These are phyloP conservation scores for Chrysotoxum bicinctum DNA, from an alignment of 2,888 invertebrate species.

Conservation along the genomic window DNA sequence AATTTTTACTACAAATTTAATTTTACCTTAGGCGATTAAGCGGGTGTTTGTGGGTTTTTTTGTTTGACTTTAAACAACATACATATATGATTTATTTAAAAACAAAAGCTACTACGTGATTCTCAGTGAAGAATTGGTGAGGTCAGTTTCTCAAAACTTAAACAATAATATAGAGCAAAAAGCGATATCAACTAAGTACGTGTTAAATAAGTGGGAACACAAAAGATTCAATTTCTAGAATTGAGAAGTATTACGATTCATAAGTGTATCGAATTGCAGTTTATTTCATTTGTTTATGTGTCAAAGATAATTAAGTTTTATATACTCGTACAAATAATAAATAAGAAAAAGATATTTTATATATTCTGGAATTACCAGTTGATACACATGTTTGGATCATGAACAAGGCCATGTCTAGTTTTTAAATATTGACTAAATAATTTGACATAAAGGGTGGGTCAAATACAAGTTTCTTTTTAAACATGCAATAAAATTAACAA, in stretches of 20 bases:
- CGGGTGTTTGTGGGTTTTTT: neutral
- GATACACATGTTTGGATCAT: too few species aligned
- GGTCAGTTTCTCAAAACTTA: conserved; percentile 31
- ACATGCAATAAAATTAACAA: too few species aligned
- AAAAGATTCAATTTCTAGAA: neutral
- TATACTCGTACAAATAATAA: too few species aligned
- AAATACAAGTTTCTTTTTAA: too few species aligned
- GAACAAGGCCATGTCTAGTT: too few species aligned
- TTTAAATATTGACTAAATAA: too few species aligned
- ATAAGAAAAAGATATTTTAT: neutral
- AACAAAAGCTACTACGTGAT: conserved; percentile 14
- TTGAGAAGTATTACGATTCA: neutral
- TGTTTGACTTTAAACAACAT: neutral
- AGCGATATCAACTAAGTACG: neutral
- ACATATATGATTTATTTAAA: neutral
- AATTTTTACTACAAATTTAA: neutral
- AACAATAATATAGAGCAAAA: neutral
- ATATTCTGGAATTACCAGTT: too few species aligned
- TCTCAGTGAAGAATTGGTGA: conserved; percentile 1
- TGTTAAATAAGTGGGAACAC: neutral
- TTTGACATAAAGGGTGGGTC: too few species aligned
- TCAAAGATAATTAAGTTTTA: neutral
- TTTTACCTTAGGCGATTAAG: neutral
- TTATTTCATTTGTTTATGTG: conserved; percentile 5
- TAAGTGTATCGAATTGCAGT: neutral